phyloP scores from a whole-genome alignment of 2,113 vertebrate species.

The Puntigrus tetrazona region DNA sequence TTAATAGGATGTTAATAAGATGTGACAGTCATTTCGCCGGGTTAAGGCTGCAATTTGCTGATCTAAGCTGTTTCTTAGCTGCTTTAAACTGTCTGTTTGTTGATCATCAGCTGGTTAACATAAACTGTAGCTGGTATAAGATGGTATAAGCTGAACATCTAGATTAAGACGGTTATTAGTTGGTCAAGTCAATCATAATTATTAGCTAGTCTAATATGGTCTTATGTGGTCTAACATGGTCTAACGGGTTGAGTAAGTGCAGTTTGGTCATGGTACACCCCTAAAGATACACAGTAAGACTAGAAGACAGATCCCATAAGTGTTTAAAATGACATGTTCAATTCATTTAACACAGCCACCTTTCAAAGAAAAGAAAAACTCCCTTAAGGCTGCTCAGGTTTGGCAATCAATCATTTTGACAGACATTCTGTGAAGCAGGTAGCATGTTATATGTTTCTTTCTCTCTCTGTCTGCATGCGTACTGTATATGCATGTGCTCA shows the following conservation, averaged over 20 bases:
- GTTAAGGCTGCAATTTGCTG: neutral
- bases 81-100: neutral
- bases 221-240: neutral
- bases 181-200: neutral
- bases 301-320: neutral
- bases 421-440: neutral
- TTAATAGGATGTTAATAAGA: neutral
- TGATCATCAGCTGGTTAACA: neutral
- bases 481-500: neutral
- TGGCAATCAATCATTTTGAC: conserved; percentile 15
- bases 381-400: neutral
- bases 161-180: neutral
- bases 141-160: neutral
- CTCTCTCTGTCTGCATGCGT: neutral
- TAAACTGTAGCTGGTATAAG: neutral
- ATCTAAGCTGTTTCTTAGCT: neutral
- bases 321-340: neutral
- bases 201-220: neutral
- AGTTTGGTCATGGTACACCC: neutral
- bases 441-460: neutral
- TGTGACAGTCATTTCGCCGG: too few species aligned
- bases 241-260: neutral
- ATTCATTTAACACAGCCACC: neutral
- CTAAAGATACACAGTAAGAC: neutral
- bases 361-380: neutral